Evolutionary conservation across 1,140 invertebrate genomes (phyloP), one percentile per base, ranked within the genome.

Genomic region (Pachypsylla venusta): DNA sequence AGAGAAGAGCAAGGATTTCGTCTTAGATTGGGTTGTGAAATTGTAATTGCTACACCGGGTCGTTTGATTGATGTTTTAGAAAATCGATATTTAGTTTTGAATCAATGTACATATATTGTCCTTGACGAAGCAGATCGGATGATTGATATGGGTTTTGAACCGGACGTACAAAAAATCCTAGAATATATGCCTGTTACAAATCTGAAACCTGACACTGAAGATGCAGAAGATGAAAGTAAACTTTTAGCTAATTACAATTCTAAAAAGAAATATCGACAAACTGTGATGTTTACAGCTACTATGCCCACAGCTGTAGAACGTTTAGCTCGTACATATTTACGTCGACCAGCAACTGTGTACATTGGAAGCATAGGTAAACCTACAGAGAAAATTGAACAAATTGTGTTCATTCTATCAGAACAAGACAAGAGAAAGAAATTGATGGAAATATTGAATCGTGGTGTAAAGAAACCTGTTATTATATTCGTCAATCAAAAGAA

Each of bases 401-500:
- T 98, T 53, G 90, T 98, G 0, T 91, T 92, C 75, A 87, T 99
- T 77, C 83, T 99, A 68, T 79, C 85, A 22, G 94, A 98, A 73
- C 83, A 84, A 60, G 91, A 97, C 66, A 99, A 99, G 71, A 82
- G 90, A 57, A 85, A 84, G 67, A 91, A 90, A 73, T 76, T 93
- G 1, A 84, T 92, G 73, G 87, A 92, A 68, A 87, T 92, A 65
- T 74, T 93, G 4, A 85, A 84, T 61, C 78, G 84, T 59, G 87
- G 89, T 7, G 82, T 96, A 39, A 91, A 94, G 70, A 94, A 94
- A 2, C 97, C 97, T 1, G 87, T 99, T 56, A 99, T 99, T 67
- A 98, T 99, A 67, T 99, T 99, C 69, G 97, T 99, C 63, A 99
- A 99, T 73, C 95, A 99, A 74, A 99, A 99, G 82, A 99, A 98